Evolutionary conservation across 1,140 invertebrate genomes (phyloP), one percentile per base, ranked within the genome.

Genomic region (Drosophila grimshawi): DNA sequence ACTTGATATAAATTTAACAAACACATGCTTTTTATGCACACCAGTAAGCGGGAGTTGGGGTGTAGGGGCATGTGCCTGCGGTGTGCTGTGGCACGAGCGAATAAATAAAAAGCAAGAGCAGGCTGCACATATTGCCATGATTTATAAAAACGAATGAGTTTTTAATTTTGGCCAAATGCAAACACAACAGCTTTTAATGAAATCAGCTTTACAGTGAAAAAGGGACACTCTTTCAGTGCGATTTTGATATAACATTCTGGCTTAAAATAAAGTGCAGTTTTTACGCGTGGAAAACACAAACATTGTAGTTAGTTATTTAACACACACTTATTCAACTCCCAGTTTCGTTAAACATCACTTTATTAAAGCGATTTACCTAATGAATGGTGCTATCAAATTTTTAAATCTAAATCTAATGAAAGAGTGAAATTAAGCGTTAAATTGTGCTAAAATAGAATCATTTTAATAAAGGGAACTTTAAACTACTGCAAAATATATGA

Each of bases 1-100:
- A 86, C 88, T 80, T 77, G 77, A 83, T 80, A 83, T 88, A 81
- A 88, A 86, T 88, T 77, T 80, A 71, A 74, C 45, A 70, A 51
- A 39, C 27, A 29, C 43, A 33, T 5, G 37, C 52, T 19, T 7
- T 6, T 5, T 45, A 60, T 59, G 39, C 51, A 48, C 55, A 5
- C 27, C 27, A 63, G 6, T n/a, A n/a, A 35, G 33, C 35, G 4
- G 19, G 6, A 32, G 11, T 3, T 1, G 2, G 30, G 2, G 4
- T 2, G 19, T 5, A 35, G 35, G 55, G 7, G 37, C 8, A 3
- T 59, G 3, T 4, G n/a, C 30, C 11, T 48, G n/a, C 11, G 43
- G 53, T 41, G 55, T 37, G 52, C 55, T 35, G 51, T 35, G 63
- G 41, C 64, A 69, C 60, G 60, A 60, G 57, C 49, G 45, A 53